phyloP scores from a whole-genome alignment of 2,888 invertebrate species.

The Apamea anceps region DNA sequence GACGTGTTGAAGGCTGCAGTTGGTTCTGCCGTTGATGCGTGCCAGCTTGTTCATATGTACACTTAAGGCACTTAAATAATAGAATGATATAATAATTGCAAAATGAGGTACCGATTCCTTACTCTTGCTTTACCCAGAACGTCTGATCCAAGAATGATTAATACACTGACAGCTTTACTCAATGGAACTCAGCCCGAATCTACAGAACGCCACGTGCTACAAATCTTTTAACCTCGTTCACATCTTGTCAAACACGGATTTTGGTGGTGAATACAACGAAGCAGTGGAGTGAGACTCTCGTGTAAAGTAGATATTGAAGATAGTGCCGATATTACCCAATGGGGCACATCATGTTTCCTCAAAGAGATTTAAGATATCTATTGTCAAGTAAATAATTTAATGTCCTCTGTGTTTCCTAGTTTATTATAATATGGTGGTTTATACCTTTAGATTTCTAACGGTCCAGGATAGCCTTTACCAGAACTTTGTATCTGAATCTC shows the following conservation, averaged over 20 bases:
- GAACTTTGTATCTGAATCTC: no score
- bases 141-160: neutral
- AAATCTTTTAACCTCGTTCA: neutral
- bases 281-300: neutral
- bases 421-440: neutral
- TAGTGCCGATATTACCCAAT: neutral
- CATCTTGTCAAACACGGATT: neutral
- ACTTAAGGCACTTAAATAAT: neutral
- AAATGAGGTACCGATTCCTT: neutral
- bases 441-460: no score
- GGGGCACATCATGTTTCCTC: neutral
- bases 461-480: no score
- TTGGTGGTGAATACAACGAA: neutral
- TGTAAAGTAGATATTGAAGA: neutral
- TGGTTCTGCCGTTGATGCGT: no score
- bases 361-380: no score
- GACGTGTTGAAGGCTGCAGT: neutral
- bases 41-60: no score
- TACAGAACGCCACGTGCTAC: neutral
- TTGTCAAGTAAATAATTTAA: no score
- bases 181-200: neutral
- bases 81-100: neutral
- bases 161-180: neutral
- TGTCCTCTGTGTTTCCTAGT: no score
- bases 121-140: neutral